These are phyloP conservation scores for Nannobrachium achirus DNA, from an alignment of 2,113 vertebrate species.

Conservation along the genomic window DNA sequence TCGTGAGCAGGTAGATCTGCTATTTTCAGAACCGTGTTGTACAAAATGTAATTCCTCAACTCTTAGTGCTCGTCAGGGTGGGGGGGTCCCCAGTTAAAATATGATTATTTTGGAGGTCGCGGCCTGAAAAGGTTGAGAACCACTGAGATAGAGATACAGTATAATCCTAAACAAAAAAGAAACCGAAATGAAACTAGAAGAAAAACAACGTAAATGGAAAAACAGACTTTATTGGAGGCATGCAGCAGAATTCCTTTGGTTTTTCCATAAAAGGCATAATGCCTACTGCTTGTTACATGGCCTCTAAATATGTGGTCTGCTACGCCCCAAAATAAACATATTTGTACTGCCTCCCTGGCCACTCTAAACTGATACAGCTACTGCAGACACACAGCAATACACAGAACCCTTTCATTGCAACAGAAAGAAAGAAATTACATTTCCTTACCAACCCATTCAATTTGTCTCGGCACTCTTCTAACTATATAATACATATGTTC, in stretches of 20 bases:
- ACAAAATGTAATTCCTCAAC: too few relatives aligned
- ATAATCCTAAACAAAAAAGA: background rate
- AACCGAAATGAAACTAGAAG: constrained; percentile 6
- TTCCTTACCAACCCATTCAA: too few relatives aligned
- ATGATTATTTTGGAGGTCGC: too few relatives aligned
- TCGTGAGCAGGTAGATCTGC: too few relatives aligned
- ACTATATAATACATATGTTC: too few relatives aligned
- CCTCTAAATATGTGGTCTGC: constrained; percentile 50
- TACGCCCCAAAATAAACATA: constrained; percentile 38
- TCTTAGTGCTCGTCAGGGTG: too few relatives aligned
- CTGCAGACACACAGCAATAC: background rate
- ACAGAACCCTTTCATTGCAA: background rate
- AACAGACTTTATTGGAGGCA: constrained; percentile 6
- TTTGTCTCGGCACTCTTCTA: too few relatives aligned
- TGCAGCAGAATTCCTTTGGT: constrained; percentile 54
- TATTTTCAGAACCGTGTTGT: too few relatives aligned
- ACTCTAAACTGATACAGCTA: constrained; percentile 26
- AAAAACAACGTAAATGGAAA: constrained; percentile 9
- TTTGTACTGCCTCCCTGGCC: constrained; percentile 22
- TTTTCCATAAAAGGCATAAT: constrained; percentile 60
- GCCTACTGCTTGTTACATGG: constrained; percentile 40
- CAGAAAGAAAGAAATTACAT: background rate
- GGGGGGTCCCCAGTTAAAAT: too few relatives aligned
- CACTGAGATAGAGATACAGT: background rate
- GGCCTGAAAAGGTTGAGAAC: too few relatives aligned